Conservation (phyloP, 2,113 vertebrate genomes). For the Passer montanus region DNA sequence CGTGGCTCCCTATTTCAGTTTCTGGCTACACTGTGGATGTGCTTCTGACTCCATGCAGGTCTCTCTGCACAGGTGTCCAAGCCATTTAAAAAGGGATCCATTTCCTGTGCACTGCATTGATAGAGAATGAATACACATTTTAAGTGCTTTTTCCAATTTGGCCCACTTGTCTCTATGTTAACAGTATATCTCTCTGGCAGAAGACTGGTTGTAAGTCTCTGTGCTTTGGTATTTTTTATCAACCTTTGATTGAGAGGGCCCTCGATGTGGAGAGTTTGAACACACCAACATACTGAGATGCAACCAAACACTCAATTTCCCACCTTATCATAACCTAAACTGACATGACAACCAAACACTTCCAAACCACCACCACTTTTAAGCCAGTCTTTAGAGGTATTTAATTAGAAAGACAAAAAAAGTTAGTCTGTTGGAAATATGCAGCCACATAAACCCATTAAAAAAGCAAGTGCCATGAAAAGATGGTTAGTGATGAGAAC, state of each 20-base stretch:
- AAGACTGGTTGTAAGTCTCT: background rate
- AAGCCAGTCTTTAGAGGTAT: slow-evolving; percentile 13
- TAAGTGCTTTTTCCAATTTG: background rate
- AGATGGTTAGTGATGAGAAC: slow-evolving; percentile 74
- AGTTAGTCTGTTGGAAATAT: slow-evolving; percentile 54
- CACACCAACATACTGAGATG: background rate
- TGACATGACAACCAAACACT: background rate
- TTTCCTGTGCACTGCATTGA: background rate
- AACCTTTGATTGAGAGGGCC: background rate
- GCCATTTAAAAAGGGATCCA: background rate
- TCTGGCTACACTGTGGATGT: background rate
- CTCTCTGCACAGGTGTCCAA: background rate
- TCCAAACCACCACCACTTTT: slow-evolving; percentile 5
- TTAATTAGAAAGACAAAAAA: slow-evolving; percentile 62
- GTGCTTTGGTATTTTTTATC: background rate
- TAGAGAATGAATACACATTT: background rate
- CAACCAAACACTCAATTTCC: background rate
- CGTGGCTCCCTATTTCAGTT: background rate
- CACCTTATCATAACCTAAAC: background rate
- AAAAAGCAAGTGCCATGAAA: slow-evolving; percentile 71
- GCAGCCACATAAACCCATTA: background rate
- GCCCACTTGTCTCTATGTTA: background rate
- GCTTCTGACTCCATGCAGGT: background rate
- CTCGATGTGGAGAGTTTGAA: background rate
- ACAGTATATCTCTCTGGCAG: background rate